Evolutionary conservation across 2,113 vertebrate genomes (phyloP), one percentile per base, ranked within the genome.

Genomic region (Pyxicephalus adspersus): DNA sequence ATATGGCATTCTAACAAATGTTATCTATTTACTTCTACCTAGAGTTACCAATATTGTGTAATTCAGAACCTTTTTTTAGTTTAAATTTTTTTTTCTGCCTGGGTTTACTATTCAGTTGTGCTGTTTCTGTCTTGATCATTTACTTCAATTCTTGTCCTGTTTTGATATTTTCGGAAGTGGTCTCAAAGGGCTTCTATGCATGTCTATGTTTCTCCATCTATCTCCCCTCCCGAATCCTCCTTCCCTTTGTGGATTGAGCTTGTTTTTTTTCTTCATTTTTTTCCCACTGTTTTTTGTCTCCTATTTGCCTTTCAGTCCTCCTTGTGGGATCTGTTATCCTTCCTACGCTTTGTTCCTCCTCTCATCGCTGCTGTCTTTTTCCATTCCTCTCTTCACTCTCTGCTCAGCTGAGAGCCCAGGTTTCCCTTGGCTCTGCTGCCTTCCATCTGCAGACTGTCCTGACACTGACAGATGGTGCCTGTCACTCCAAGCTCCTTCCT

Each of bases 401-500:
- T 70, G 51, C 77, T 73, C 61, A 57, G 38, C 80, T 57, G 80
- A 81, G 80, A 61, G 80, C 80, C 72, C 80, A 82, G 80, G 80
- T 82, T 82, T 82, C 80, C 80, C 71, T 66, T 82, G 80, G 80
- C 80, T 82, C 71, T 31, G 50, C 80, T 82, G 80, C 71, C 57
- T 82, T 82, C 70, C 80, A 82, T 82, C 80, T 82, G 80, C 70
- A 82, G 70, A 72, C 70, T 65, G 63, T 64, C 80, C 70, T 82
- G 80, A 82, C 80, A 82, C 80, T 82, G 80, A 82, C 80, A 82
- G 80, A 82, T 82, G 80, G 70, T 75, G 80, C 80, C 80, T 82
- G 80, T 82, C 80, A 82, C 70, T 82, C 70, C 70, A 23, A 73
- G 80, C 70, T 73, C 79, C 67, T 61, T 80, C 66, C 78, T 81